Evolutionary conservation across 2,888 invertebrate genomes (phyloP), one percentile per base, ranked within the genome.

Genomic region (Torymus auratus): DNA sequence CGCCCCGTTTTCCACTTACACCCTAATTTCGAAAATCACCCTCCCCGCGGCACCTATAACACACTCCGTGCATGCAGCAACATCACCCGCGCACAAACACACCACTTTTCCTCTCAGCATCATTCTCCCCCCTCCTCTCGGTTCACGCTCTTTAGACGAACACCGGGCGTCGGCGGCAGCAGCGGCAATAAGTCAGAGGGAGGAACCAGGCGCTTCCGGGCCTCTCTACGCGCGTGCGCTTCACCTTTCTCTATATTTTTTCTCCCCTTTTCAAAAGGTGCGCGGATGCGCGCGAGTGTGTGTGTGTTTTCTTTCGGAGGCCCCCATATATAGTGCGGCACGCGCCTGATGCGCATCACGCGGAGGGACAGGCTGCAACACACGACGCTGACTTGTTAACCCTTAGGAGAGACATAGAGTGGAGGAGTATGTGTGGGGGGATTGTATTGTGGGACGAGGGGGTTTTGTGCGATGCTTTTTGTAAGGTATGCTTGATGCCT

Each of bases 131-230:
- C 64, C 14, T n/a, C 64, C 17, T n/a, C 14, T 17, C 11, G 56
- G 10, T 56, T 11, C 28, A 15, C 15, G 15, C 28, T 69, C 56
- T 56, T 69, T 69, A 69, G 56, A 69, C 28, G 68, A 60, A 11
- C 23, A 20, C 12, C 11, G 41, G 53, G 61, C 23, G 13, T 7
- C 50, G 53, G 61, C 23, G 13, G 12, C 50, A 13, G 62, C 67
- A 73, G 14, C 68, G 72, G 67, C 60, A 81, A 84, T 85, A 86
- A 87, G 86, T 87, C 86, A 85, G 82, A 84, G 82, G 84, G 82
- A 83, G 84, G 78, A 84, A 86, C 84, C 85, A 85, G 83, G 84
- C 86, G 85, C 87, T 88, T 88, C 88, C 88, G 87, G 87, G 85
- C 84, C 55, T 2, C 20, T 14, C 69, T 79, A 64, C 82, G 81